Evolutionary conservation across 2,113 vertebrate species (phyloP), one percentile per base, ranked within the genome.

Genomic region (Sapajus apella): DNA sequence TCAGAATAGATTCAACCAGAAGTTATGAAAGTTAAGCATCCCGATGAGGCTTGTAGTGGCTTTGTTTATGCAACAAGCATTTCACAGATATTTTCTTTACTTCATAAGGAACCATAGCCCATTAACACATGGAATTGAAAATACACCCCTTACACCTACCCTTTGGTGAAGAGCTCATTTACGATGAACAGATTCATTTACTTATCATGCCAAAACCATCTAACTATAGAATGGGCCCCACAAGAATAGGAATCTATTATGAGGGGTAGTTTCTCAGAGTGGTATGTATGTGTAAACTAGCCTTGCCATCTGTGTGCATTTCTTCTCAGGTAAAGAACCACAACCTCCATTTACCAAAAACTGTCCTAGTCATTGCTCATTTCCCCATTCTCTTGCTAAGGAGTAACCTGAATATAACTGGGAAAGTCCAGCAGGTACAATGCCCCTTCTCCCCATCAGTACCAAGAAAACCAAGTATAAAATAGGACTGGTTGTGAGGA

Each of bases 51-150:
- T 85, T 93, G n/a, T 40, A 88, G 52, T 68, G 37, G 72, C 76
- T 97, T 87, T 87, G 61, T 95, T 94, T 88, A 92, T 32, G 82
- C 86, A 80, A 93, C 66, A 95, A 93, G 27, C 58, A 83, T 97
- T 94, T 97, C 96, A 94, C 64, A 92, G 85, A 76, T 80, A 96
- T 95, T 93, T 97, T 95, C 87, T 90, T 90, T 32, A 94, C 40
- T 95, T 96, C 84, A 94, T 37, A 64, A 97, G 72, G 76, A 90
- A 84, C 37, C 81, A 92, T 88, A 96, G 90, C 93, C 92, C 45
- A 96, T 88, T 97, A 97, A 92, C 81, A 85, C 73, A 86, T 3
- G 8, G 76, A 95, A 96, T 92, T 96, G 70, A 96, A 93, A 98
- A 96, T 85, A 61, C 47, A 68, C 77, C 70, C 84, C 21, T 85